phyloP scores from a whole-genome alignment of 1,140 invertebrate genomes.

The Aphis gossypii region DNA sequence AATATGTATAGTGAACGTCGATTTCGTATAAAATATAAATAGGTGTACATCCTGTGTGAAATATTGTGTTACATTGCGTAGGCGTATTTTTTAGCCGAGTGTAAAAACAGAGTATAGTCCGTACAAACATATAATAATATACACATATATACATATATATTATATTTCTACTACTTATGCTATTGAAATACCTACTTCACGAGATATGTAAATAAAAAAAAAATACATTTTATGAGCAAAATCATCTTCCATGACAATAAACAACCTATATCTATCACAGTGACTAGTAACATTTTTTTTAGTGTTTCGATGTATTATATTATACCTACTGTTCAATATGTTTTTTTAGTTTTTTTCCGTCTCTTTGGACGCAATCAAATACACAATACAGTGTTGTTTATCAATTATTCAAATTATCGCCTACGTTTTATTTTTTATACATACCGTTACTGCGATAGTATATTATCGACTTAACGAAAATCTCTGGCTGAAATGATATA shows the following conservation, averaged over 20 bases:
- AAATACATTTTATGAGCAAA: conserved; percentile 26
- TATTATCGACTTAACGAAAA: conserved; percentile 3
- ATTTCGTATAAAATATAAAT: conserved; percentile 20
- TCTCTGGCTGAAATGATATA: neutral
- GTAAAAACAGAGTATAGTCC: conserved; percentile 7
- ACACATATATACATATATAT: neutral
- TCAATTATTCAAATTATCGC: neutral
- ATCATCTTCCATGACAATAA: conserved; percentile 46
- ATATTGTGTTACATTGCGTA: conserved; percentile 17
- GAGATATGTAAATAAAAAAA: conserved; percentile 25
- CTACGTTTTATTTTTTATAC: neutral
- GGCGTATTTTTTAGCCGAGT: conserved; percentile 22
- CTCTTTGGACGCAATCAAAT: neutral
- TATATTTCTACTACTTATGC: conserved; percentile 1
- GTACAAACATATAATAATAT: neutral
- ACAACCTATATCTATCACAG: conserved; percentile 5
- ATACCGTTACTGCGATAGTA: neutral
- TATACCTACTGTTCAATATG: neutral
- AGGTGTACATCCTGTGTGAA: conserved; percentile 48
- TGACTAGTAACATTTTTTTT: neutral
- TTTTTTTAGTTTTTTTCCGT: neutral
- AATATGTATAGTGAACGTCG: neutral
- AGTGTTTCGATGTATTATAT: neutral
- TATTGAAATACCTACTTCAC: neutral
- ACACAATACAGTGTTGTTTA: neutral